A percentile compares a stretch with the other conserved stretches of the same genome.
Evolutionary conservation across 2,888 invertebrate genomes (phyloP).

Genomic region (Terebella lapidaria): DNA sequence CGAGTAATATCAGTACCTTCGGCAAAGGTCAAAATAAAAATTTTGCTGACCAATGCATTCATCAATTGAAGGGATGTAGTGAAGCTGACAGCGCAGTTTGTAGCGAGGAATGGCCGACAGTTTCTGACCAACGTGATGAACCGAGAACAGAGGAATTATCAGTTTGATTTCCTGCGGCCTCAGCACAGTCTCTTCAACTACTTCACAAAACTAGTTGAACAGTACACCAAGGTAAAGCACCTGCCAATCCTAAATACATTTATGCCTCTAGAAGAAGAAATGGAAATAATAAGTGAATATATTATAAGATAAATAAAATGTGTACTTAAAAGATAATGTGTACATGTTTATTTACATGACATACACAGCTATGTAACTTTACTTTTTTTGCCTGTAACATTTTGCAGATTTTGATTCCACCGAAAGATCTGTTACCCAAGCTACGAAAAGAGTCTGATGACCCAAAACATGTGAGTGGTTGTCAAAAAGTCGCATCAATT

Average conservation of each 20-base stretch:
- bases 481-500: too few relatives aligned
- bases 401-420: constrained; percentile 73
- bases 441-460: constrained; percentile 69
- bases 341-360: too few relatives aligned
- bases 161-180: constrained; percentile 96
- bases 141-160: constrained; percentile 93
- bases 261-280: too few relatives aligned
- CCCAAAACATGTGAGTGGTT: constrained; percentile 55
- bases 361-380: too few relatives aligned
- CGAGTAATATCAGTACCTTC: too few relatives aligned
- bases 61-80: constrained; percentile 86
- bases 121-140: constrained; percentile 98
- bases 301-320: too few relatives aligned
- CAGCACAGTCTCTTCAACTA: constrained; percentile 98
- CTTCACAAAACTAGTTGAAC: constrained; percentile 94
- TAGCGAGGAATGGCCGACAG: constrained; percentile 94
- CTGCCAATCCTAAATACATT: too few relatives aligned
- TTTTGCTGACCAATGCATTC: too few relatives aligned
- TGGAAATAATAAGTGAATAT: too few relatives aligned
- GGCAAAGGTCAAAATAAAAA: too few relatives aligned
- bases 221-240: constrained; percentile 88
- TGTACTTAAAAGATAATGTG: too few relatives aligned
- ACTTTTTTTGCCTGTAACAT: too few relatives aligned
- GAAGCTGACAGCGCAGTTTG: constrained; percentile 96
- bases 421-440: constrained; percentile 79